These are phyloP conservation scores for Oostethus manadensis DNA, from an alignment of 2,113 vertebrate genomes.

Conservation along the genomic window DNA sequence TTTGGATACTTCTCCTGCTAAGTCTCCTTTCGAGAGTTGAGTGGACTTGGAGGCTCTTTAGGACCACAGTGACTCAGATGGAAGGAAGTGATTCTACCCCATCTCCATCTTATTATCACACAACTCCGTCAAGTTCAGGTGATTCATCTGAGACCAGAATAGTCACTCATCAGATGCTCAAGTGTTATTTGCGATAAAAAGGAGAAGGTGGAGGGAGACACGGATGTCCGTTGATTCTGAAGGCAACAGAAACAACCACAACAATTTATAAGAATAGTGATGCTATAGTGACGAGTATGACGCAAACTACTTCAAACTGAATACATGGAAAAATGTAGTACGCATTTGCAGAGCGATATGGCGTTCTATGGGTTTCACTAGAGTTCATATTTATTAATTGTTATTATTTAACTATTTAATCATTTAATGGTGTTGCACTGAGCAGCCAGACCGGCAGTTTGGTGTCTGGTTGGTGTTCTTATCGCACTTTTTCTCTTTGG, in stretches of 20 bases:
- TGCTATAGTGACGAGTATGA: background rate
- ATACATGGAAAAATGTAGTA: background rate
- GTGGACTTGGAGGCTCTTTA: constrained; percentile 47
- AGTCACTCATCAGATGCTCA: background rate
- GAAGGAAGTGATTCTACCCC: constrained; percentile 33
- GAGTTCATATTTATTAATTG: no score
- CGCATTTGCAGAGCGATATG: no score
- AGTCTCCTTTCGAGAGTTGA: constrained; percentile 34
- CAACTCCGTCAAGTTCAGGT: background rate
- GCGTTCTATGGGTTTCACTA: no score
- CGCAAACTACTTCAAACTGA: background rate
- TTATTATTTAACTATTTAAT: no score
- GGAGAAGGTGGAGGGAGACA: background rate
- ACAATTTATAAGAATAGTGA: background rate
- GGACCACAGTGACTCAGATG: constrained; percentile 40
- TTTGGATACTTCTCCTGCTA: constrained; percentile 40
- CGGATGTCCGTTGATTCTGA: background rate
- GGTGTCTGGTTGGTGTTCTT: no score
- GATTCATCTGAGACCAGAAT: background rate
- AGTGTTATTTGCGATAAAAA: no score
- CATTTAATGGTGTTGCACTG: no score
- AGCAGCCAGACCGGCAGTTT: no score
- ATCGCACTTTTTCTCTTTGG: no score
- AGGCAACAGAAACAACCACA: background rate
- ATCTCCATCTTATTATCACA: background rate